phyloP scores from a whole-genome alignment of 2,113 vertebrate species.

The Corynorhinus townsendii region DNA sequence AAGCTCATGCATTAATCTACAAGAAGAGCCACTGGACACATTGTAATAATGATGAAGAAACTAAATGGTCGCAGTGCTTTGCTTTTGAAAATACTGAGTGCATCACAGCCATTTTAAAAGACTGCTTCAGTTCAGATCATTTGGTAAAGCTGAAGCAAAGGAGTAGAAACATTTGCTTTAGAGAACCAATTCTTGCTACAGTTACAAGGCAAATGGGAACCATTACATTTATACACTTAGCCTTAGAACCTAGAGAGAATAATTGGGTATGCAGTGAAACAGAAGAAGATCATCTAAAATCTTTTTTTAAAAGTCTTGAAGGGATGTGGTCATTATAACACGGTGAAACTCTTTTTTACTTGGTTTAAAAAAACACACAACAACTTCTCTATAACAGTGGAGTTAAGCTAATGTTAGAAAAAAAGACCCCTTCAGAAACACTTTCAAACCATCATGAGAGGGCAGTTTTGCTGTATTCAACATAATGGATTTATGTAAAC shows the following conservation, averaged over 20 bases:
- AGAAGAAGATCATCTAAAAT: conserved; percentile 36
- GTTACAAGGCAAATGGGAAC: conserved; percentile 30
- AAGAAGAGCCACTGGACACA: conserved; percentile 1
- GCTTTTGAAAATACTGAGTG: conserved; percentile 50
- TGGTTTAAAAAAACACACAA: conserved; percentile 21
- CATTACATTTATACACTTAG: conserved; percentile 59
- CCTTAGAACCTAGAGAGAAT: conserved; percentile 41
- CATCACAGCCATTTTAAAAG: conserved; percentile 44
- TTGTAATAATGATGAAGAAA: conserved; percentile 33
- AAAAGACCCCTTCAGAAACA: conserved; percentile 24
- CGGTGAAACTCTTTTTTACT: background rate
- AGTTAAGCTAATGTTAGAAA: background rate
- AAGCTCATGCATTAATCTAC: conserved; percentile 51
- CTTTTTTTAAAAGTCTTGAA: conserved; percentile 5
- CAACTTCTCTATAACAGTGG: conserved; percentile 12
- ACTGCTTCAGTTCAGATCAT: conserved; percentile 54
- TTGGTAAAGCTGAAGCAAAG: conserved; percentile 30
- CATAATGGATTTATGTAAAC: conserved; percentile 8
- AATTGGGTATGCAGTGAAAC: background rate
- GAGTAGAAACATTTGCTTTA: conserved; percentile 32
- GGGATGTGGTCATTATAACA: conserved; percentile 10
- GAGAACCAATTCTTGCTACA: conserved; percentile 30
- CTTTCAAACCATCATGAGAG: background rate
- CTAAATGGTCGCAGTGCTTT: conserved; percentile 45
- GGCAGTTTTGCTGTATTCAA: background rate